Evolutionary conservation across 2,113 vertebrate species (phyloP).

Genomic region (Nannospalax galili): DNA sequence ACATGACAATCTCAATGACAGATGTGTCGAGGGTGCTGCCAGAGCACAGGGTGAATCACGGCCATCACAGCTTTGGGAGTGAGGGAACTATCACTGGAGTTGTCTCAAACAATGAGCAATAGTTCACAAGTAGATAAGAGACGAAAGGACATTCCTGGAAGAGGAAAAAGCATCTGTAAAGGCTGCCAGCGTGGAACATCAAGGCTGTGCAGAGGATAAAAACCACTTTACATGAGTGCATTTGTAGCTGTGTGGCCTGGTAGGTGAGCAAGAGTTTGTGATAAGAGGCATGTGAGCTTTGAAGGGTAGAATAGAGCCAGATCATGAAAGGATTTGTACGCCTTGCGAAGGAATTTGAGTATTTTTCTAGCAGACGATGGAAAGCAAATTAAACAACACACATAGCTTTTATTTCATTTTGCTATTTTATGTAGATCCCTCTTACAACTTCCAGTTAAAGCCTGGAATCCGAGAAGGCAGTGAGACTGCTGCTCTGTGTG

Average conservation of each 20-base stretch:
- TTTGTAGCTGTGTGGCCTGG: neutral
- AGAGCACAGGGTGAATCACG: conserved; percentile 16
- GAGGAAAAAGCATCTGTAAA: neutral
- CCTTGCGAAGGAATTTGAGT: neutral
- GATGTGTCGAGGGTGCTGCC: neutral
- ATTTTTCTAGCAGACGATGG: neutral
- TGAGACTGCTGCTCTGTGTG: neutral
- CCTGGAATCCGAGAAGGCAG: neutral
- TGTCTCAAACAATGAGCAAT: neutral
- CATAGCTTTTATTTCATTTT: neutral
- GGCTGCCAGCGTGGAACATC: neutral
- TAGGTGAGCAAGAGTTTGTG: neutral
- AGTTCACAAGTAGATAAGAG: neutral
- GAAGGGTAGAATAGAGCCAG: neutral
- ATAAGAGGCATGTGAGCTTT: neutral
- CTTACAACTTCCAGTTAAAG: neutral
- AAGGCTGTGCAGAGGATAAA: neutral
- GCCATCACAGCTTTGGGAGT: neutral
- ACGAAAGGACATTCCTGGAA: neutral
- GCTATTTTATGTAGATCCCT: neutral
- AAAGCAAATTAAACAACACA: neutral
- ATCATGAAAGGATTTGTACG: neutral
- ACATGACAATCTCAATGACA: neutral
- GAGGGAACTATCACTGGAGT: neutral
- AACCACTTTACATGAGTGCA: neutral